These are phyloP conservation scores for Coregonus suidteri DNA, from an alignment of 2,797 vertebrate species.

Conservation along the genomic window DNA sequence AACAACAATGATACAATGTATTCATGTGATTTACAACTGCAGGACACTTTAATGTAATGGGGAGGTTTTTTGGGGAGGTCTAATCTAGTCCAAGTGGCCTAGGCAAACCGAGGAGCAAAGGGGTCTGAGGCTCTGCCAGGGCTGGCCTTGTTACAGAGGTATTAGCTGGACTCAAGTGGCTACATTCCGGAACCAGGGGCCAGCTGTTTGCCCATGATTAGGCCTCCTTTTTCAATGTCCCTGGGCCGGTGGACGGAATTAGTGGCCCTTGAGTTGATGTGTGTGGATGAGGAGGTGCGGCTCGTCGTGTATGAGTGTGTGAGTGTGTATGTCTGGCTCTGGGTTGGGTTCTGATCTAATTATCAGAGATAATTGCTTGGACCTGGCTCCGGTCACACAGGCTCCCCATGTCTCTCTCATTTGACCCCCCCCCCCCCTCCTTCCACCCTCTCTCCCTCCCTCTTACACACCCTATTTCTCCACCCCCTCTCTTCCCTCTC, in stretches of 20 bases:
- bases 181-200: slow-evolving; percentile 55
- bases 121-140: slow-evolving; percentile 27
- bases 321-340: slow-evolving; percentile 43
- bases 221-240: slow-evolving; percentile 54
- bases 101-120: slow-evolving; percentile 17
- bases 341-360: slow-evolving; percentile 54
- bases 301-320: slow-evolving; percentile 12
- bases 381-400: slow-evolving; percentile 55
- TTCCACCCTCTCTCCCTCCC: slow-evolving; percentile 22
- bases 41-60: not conserved
- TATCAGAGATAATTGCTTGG: slow-evolving; percentile 58
- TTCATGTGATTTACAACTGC: not conserved
- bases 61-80: not conserved
- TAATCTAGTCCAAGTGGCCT: slow-evolving; percentile 4
- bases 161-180: slow-evolving; percentile 55
- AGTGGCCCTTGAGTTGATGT: slow-evolving; percentile 44
- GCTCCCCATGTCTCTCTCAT: slow-evolving; percentile 15
- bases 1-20: not conserved
- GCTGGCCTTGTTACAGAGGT: slow-evolving; percentile 52
- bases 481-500: not conserved
- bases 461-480: not conserved
- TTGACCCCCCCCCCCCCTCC: slow-evolving; percentile 23
- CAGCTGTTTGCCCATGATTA: slow-evolving; percentile 59
- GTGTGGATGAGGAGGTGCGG: slow-evolving; percentile 11
- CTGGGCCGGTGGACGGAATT: slow-evolving; percentile 43